Conservation (phyloP, 2,113 vertebrate species). For the Chelonoidis abingdonii region DNA sequence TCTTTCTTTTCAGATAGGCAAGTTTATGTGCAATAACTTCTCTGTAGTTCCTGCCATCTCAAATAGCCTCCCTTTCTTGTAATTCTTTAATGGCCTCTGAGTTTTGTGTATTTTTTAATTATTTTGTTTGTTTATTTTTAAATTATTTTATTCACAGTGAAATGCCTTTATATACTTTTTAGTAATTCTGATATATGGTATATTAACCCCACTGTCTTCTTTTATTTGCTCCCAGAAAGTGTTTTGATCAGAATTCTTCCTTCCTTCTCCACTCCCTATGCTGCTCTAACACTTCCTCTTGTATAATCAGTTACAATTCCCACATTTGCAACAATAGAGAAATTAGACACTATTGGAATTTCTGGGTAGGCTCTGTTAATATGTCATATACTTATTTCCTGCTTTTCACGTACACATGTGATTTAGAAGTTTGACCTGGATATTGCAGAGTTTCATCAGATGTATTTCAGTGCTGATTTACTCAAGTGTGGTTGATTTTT, state of each 20-base stretch:
- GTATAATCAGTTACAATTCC: not conserved
- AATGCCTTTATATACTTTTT: slow-evolving; percentile 39
- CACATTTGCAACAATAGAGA: not conserved
- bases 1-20: slow-evolving; percentile 4
- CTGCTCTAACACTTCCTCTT: not conserved
- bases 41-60: slow-evolving; percentile 8
- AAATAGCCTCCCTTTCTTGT: not conserved
- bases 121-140: not conserved
- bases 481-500: not conserved
- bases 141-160: slow-evolving; percentile 38
- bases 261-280: not conserved
- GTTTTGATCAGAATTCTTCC: not conserved
- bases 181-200: slow-evolving; percentile 41
- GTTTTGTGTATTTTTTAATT: not conserved
- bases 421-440: not conserved
- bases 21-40: not conserved
- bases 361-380: not conserved
- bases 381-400: not conserved
- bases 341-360: not conserved
- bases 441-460: not conserved
- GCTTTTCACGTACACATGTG: not conserved
- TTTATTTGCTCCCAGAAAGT: slow-evolving; percentile 54
- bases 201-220: not conserved
- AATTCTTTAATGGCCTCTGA: not conserved
- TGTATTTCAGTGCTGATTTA: not conserved